Base-by-base conservation (phyloP, 2,888 invertebrate species). In the Syritta pipiens region DNA sequence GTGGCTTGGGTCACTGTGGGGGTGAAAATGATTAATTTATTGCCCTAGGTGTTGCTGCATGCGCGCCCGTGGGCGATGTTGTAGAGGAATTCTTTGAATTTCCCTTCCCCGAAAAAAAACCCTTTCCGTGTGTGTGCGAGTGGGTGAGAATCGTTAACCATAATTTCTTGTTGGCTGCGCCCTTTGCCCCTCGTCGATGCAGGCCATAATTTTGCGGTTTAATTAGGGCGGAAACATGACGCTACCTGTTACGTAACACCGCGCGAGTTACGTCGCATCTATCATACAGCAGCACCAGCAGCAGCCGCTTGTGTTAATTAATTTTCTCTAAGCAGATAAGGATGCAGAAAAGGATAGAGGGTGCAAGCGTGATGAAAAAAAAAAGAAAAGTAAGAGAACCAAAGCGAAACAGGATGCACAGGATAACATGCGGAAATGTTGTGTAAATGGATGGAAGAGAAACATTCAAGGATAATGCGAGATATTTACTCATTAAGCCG, bases 1-100 rank as follows among this genome's bases (percentile, higher is more conserved):
- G n/a, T n/a, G n/a, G n/a, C n/a, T n/a, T 26, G 48, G 60, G 32
- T 40, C 28, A 22, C 30, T 65, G 60, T 35, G 53, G 59, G 53
- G 65, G 48, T 20, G 40, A 17, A 71, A 67, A 59, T 77, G 77
- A 72, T 77, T 77, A 72, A 77, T 77, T 77, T 67, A 77, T 72
- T 60, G 65, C 71, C 40, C 22, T 37, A 72, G 77, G 77, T 67
- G 77, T 67, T 77, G 53, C 71, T 71, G 71, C 77, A 72, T 72
- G 71, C 51, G 46, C 59, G 14, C 20, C 60, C 59, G 77, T 72
- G 71, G 77, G 71, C 71, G 65, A 55, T 48, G 71, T 72, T 55
- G 59, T 44, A n/a, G n/a, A n/a, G 71, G 71, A 51, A 76, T 77
- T 51, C 71, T 40, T 77, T 67, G 40, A 42, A 59, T 32, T 22